Percentiles rank a stretch among this genome's conserved stretches.
Evolutionary conservation across 2,797 vertebrate genomes (phyloP).

Genomic region (Glyptemys insculpta): DNA sequence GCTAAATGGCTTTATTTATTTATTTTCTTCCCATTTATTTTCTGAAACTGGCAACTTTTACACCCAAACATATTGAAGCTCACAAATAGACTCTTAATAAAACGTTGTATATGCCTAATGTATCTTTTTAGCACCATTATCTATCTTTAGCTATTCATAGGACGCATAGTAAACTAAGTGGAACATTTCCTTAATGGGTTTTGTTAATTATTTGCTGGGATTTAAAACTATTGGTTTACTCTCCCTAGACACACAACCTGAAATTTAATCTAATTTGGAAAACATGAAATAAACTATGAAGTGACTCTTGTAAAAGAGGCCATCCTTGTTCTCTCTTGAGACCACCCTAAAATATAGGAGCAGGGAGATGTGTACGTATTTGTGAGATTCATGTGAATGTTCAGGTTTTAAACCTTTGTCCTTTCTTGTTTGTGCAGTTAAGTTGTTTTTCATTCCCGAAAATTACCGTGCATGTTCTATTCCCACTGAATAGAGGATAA

Average conservation of each 20-base stretch:
- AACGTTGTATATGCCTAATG: neutral
- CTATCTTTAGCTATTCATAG: accelerated
- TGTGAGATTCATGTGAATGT: neutral
- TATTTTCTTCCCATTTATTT: neutral
- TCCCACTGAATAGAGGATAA: neutral
- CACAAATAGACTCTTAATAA: neutral
- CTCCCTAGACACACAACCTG: neutral
- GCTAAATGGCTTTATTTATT: neutral
- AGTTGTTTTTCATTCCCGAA: accelerated
- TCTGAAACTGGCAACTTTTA: neutral
- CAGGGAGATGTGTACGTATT: neutral
- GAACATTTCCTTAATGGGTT: too few species aligned
- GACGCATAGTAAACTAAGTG: neutral
- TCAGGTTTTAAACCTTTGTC: accelerated
- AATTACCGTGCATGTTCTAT: neutral
- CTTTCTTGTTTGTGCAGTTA: accelerated
- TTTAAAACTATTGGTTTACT: neutral
- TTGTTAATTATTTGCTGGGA: neutral
- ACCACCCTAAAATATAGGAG: neutral
- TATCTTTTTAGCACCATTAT: neutral
- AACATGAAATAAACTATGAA: neutral
- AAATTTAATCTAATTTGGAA: neutral
- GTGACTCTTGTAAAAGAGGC: neutral
- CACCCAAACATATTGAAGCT: neutral
- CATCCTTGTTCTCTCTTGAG: neutral